Evolutionary conservation across 2,797 vertebrate species (phyloP), one percentile per base, ranked within the genome.

Genomic region (Sebastes elongatus): DNA sequence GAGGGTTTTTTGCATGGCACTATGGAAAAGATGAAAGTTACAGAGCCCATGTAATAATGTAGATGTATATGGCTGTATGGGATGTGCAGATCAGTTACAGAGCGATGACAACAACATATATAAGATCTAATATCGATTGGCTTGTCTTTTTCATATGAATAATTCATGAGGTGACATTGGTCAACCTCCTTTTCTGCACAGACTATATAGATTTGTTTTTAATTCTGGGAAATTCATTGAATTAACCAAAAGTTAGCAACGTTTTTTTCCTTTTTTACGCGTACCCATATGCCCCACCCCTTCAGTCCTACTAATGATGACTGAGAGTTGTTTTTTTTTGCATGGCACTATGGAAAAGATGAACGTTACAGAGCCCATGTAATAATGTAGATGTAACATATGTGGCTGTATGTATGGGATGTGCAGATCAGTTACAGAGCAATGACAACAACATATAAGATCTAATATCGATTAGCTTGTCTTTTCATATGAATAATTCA

Each of bases 251-350:
- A 94, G 91, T 95, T 93, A 72, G 82, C 66, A 86, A 95, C 93
- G 93, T 95, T 95, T 88, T 87, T 82, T 64, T 66, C 4, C 69
- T 88, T 18, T 91, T 94, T 94, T 92, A 93, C 92, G 92, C 90
- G 74, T 82, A 88, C 64, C 74, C 28, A 86, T 86, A 92, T 84
- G 93, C 95, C 94, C 94, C 95, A 95, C 94, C 95, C 95, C 93
- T 94, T 85, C 77, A 88, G 80, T 78, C 83, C 83, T 68, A n/a
- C 82, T 78, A 80, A 92, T 76, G 80, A 91, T 86, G 90, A 90
- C 85, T 74, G 90, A 86, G 87, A 88, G 81, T 18, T 74, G 5
- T 10, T 33, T 35, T 83, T 84, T 0, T 33, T 0, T 33, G 22
- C 78, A 85, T 78, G 65, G 79, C 78, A 79, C 59, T 49, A 16